Conservation (phyloP, 35 echinoderm and acorn worm genomes). For the Ophioderma brevispina region DNA sequence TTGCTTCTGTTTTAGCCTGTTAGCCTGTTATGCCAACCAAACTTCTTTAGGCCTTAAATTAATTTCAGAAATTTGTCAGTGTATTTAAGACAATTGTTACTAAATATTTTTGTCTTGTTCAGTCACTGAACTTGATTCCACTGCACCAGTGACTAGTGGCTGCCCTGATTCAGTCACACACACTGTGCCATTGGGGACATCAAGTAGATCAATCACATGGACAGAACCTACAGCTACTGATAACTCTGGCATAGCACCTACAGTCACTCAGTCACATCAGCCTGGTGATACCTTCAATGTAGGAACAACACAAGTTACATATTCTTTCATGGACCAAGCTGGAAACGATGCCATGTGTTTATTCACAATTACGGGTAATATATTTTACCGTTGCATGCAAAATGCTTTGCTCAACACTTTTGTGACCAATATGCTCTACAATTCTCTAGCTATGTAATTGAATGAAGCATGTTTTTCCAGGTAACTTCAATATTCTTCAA, state of each 20-base stretch:
- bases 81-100: neutral
- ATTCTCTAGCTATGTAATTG: too few relatives aligned
- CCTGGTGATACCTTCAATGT: constrained; percentile 27
- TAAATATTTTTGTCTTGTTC: neutral
- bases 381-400: too few relatives aligned
- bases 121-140: neutral
- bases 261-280: neutral
- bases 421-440: too few relatives aligned
- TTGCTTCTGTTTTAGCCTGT: neutral
- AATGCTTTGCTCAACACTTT: too few relatives aligned
- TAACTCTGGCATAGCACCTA: constrained; percentile 9
- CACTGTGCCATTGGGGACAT: neutral
- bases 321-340: constrained; percentile 29
- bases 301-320: constrained; percentile 46
- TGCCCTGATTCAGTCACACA: constrained; percentile 17
- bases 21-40: neutral
- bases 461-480: too few relatives aligned
- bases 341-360: constrained; percentile 30
- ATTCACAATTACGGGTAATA: constrained; percentile 42
- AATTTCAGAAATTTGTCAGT: neutral
- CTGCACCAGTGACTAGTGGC: constrained; percentile 8
- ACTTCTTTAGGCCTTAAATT: neutral
- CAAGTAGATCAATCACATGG: constrained; percentile 19
- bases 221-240: constrained; percentile 62
- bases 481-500: too few relatives aligned